Evolutionary conservation across 2,888 invertebrate species (phyloP).

Genomic region (Dasypogon diadema): DNA sequence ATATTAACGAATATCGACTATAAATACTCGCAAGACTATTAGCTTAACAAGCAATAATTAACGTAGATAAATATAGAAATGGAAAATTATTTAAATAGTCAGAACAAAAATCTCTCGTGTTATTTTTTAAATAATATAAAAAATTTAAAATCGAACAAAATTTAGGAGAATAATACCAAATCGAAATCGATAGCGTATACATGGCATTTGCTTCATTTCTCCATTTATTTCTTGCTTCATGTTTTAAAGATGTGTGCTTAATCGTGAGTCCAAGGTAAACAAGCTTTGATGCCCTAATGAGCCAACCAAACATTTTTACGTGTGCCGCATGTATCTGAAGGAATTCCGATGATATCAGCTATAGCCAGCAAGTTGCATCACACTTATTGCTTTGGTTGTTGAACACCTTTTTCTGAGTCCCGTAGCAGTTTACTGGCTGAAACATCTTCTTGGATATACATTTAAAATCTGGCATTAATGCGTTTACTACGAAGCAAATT

Average conservation of each 20-base stretch:
- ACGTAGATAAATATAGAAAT: too few relatives aligned
- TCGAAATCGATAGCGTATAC: background rate
- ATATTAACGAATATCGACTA: too few relatives aligned
- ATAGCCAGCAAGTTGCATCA: slow-evolving; percentile 29
- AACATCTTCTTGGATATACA: too few relatives aligned
- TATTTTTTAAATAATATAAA: too few relatives aligned
- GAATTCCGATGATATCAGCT: slow-evolving; percentile 46
- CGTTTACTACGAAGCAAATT: too few relatives aligned
- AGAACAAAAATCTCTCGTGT: too few relatives aligned
- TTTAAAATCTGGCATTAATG: too few relatives aligned
- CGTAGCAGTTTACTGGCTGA: background rate
- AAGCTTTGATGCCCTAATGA: slow-evolving; percentile 47
- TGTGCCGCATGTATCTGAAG: slow-evolving; percentile 28
- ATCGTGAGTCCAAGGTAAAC: slow-evolving; percentile 45
- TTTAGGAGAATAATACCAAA: background rate
- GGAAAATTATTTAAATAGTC: too few relatives aligned
- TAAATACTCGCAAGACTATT: too few relatives aligned
- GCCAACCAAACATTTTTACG: slow-evolving; percentile 2
- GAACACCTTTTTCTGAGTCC: slow-evolving; percentile 23
- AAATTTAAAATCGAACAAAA: background rate
- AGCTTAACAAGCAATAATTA: too few relatives aligned
- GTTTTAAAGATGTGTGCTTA: slow-evolving; percentile 15
- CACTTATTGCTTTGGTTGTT: background rate
- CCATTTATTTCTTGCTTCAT: background rate
- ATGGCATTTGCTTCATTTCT: background rate